phyloP scores from a whole-genome alignment of 2,113 vertebrate genomes.

The Hemiscyllium ocellatum region DNA sequence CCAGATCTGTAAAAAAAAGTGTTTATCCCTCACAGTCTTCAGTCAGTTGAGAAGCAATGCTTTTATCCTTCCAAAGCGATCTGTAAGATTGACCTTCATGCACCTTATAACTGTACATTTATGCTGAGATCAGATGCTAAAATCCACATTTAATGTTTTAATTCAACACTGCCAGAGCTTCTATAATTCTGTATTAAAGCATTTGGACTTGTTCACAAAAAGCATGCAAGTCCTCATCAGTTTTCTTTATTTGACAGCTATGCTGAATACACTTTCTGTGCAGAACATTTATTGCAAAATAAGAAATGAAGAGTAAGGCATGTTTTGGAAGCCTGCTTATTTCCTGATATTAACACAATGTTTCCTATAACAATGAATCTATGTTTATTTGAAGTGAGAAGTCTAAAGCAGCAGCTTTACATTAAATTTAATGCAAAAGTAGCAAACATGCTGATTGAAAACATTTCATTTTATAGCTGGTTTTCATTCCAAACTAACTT shows the following conservation, averaged over 20 bases:
- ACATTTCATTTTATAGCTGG: background rate
- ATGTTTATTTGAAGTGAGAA: background rate
- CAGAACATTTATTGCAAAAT: background rate
- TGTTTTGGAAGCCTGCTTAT: background rate
- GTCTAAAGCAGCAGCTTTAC: background rate
- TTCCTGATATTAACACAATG: background rate
- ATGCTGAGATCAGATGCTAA: background rate
- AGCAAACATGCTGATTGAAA: background rate
- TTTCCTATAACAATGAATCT: background rate
- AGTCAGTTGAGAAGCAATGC: background rate
- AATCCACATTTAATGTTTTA: background rate
- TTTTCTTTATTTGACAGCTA: background rate
- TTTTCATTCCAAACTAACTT: background rate
- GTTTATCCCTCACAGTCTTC: background rate
- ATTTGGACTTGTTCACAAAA: background rate
- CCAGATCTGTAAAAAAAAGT: background rate
- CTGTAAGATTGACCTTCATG: background rate
- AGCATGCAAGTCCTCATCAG: background rate
- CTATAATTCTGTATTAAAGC: background rate
- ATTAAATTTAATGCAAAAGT: background rate
- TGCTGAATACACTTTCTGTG: background rate
- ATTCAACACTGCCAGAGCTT: background rate
- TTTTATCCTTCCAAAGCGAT: background rate
- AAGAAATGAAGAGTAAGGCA: background rate
- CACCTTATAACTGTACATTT: background rate